phyloP scores from a whole-genome alignment of 2,113 vertebrate genomes.

The Oryzias curvinotus region DNA sequence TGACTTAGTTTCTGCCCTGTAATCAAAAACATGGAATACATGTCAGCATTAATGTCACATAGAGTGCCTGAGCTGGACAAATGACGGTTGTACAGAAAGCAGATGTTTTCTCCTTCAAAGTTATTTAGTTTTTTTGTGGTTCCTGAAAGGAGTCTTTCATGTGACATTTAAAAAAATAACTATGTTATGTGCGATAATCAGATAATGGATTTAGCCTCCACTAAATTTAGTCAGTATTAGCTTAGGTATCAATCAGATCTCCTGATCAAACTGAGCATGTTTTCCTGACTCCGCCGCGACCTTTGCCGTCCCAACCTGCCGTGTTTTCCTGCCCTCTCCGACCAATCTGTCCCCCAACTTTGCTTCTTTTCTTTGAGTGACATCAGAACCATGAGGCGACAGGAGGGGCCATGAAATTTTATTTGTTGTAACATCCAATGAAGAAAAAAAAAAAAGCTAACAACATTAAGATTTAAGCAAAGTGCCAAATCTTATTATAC shows the following conservation, averaged over 20 bases:
- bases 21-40: too few relatives aligned
- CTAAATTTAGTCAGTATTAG: slow-evolving; percentile 2
- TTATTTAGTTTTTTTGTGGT: not conserved
- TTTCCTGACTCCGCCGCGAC: slow-evolving; percentile 4
- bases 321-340: slow-evolving; percentile 11
- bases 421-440: slow-evolving; percentile 9
- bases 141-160: not conserved
- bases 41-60: too few relatives aligned
- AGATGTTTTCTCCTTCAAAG: not conserved
- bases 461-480: slow-evolving; percentile 12
- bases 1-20: too few relatives aligned
- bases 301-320: not conserved
- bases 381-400: slow-evolving; percentile 54
- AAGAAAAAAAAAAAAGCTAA: not conserved
- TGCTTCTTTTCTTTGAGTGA: slow-evolving; percentile 9
- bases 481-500: slow-evolving; percentile 10
- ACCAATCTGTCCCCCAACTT: slow-evolving; percentile 40
- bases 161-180: slow-evolving; percentile 4
- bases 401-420: not conserved
- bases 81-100: too few relatives aligned
- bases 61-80: too few relatives aligned
- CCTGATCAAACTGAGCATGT: slow-evolving; percentile 21
- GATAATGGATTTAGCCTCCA: not conserved
- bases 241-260: not conserved
- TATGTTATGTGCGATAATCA: not conserved